Percentiles rank a stretch among this genome's conserved stretches.
phyloP scores from a whole-genome alignment of 2,797 vertebrate species.

The Chiloscyllium punctatum region DNA sequence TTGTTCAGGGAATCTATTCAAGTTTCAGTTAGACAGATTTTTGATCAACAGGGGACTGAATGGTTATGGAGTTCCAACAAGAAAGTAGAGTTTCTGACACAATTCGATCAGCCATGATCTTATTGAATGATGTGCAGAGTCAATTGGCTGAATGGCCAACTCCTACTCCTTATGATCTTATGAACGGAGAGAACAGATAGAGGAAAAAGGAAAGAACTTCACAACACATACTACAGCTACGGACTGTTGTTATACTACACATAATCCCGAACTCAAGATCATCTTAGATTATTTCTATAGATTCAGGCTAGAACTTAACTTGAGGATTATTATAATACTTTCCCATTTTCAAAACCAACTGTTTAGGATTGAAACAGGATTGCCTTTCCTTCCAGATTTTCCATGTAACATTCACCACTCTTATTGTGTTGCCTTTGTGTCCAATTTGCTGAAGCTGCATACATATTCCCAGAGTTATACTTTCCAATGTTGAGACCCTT shows the following conservation, averaged over 20 bases:
- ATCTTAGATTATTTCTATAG: not conserved
- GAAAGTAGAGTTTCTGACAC: too few relatives aligned
- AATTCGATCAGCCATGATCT: too few relatives aligned
- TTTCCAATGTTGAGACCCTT: not conserved
- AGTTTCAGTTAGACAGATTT: too few relatives aligned
- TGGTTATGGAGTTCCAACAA: too few relatives aligned
- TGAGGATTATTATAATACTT: not conserved
- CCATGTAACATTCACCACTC: not conserved
- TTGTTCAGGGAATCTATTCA: not conserved
- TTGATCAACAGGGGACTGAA: too few relatives aligned
- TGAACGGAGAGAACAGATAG: not conserved
- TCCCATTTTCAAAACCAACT: not conserved
- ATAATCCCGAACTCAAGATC: not conserved
- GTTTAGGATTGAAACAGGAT: not conserved
- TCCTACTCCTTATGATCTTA: too few relatives aligned
- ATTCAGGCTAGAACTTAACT: not conserved
- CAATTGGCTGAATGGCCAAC: too few relatives aligned
- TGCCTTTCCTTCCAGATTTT: not conserved
- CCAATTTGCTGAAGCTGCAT: not conserved
- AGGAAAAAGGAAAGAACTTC: not conserved
- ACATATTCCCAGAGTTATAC: not conserved
- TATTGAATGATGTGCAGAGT: too few relatives aligned
- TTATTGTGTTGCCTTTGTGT: not conserved
- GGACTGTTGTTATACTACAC: not conserved
- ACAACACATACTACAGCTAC: not conserved